These are phyloP conservation scores for Ectropis crepuscularia DNA, from an alignment of 2,888 invertebrate genomes.

Conservation along the genomic window DNA sequence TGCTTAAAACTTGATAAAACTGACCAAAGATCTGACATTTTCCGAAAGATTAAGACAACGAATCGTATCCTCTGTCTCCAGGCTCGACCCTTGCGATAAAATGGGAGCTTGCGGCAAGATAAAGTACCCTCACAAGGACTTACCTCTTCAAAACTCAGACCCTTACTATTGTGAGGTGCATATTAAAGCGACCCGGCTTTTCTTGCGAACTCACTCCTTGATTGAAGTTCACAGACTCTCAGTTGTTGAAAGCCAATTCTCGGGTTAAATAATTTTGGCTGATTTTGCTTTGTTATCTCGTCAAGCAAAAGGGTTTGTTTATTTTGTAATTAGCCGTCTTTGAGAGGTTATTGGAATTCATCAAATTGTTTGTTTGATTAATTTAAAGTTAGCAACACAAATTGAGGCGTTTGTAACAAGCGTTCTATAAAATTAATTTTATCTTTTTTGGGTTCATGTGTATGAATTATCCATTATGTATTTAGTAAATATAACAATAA, in stretches of 20 bases:
- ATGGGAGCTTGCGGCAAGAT: constrained; percentile 75
- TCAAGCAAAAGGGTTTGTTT: constrained; percentile 50
- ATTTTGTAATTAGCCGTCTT: constrained; percentile 49
- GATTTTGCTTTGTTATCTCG: constrained; percentile 59
- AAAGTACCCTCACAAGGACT: constrained; percentile 74
- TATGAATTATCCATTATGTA: no score
- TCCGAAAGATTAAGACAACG: constrained; percentile 74
- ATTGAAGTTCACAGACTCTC: constrained; percentile 65
- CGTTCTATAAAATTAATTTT: no score
- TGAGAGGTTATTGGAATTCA: constrained; percentile 32
- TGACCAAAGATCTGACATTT: constrained; percentile 51
- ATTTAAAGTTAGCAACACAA: constrained; percentile 6
- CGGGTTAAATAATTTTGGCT: constrained; percentile 67
- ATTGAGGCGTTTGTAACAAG: not conserved
- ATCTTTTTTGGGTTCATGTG: no score
- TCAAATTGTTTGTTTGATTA: constrained; percentile 16
- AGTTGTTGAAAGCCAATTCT: constrained; percentile 64
- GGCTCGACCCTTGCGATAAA: constrained; percentile 61
- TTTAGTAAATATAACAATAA: no score
- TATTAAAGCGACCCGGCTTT: constrained; percentile 73
- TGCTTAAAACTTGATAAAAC: constrained; percentile 46
- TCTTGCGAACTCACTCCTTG: constrained; percentile 70
- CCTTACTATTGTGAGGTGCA: constrained; percentile 79
- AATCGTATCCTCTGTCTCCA: constrained; percentile 64
- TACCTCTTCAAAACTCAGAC: constrained; percentile 77